Conservation (phyloP, 2,888 invertebrate genomes). For the Nomada fucata region DNA sequence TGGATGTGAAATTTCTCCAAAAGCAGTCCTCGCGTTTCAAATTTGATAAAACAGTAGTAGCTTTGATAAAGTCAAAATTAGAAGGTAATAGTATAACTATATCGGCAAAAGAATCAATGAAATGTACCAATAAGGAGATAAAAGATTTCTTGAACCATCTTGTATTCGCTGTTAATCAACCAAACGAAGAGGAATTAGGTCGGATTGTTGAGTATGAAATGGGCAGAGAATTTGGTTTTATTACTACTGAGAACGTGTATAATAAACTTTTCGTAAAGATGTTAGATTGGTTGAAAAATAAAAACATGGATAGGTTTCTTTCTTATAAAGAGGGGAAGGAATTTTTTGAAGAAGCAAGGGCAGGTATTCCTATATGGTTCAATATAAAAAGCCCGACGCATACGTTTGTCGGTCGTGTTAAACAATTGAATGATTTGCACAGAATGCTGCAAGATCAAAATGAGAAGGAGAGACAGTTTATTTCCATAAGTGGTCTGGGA, state of each 20-base stretch:
- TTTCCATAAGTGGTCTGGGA: slow-evolving; percentile 1
- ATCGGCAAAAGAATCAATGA: neutral
- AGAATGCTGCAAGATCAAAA: neutral
- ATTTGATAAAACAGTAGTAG: neutral
- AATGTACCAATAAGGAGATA: neutral
- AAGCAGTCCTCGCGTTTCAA: neutral
- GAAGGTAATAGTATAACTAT: neutral
- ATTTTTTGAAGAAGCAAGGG: neutral
- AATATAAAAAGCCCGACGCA: neutral
- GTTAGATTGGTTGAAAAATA: neutral
- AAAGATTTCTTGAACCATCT: slow-evolving; percentile 1
- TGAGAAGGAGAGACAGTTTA: neutral
- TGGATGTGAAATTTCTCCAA: neutral
- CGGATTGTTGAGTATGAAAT: neutral
- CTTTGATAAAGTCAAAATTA: neutral
- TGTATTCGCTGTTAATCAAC: slow-evolving; percentile 3
- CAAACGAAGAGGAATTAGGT: slow-evolving; percentile 1
- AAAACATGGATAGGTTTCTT: neutral
- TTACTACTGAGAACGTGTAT: neutral
- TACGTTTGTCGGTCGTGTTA: neutral
- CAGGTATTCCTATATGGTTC: neutral
- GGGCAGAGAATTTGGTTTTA: neutral
- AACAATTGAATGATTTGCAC: neutral
- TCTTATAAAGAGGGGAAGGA: neutral
- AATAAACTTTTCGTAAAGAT: neutral